Conservation (phyloP, 2,113 vertebrate genomes). For the Halcyon senegalensis region DNA sequence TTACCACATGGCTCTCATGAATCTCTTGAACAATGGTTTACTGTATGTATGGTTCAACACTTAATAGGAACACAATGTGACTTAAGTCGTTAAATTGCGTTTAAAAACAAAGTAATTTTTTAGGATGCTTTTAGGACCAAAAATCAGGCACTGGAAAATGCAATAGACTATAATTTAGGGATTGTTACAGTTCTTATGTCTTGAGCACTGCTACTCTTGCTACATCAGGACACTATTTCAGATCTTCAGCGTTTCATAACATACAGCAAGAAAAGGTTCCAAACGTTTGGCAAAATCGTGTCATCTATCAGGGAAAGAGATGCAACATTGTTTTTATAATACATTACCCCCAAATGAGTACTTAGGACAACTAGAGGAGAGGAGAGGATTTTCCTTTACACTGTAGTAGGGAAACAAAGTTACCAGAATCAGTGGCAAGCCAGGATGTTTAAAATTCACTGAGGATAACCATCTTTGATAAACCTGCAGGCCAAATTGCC, state of each 20-base stretch:
- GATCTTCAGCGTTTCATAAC: neutral
- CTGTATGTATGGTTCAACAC: conserved; percentile 41
- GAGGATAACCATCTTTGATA: neutral
- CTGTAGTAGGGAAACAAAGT: neutral
- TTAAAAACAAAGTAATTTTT: neutral
- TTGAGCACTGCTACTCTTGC: neutral
- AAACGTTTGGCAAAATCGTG: neutral
- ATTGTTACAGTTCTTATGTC: neutral
- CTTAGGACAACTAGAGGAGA: neutral
- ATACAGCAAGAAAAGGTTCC: neutral
- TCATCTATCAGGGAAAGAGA: neutral
- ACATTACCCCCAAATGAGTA: neutral
- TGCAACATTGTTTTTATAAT: neutral
- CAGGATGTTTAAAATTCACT: neutral
- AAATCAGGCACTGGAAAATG: neutral
- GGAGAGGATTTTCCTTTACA: neutral
- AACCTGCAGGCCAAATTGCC: neutral
- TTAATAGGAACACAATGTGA: conserved; percentile 24
- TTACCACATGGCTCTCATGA: neutral
- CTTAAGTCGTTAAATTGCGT: neutral
- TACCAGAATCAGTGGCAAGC: neutral
- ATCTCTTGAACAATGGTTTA: conserved; percentile 24
- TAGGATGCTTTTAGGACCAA: neutral
- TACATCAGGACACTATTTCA: neutral
- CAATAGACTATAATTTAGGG: neutral